phyloP scores from a whole-genome alignment of 64 coral and sea anemone genomes.

The Catalaphyllia jardinei region DNA sequence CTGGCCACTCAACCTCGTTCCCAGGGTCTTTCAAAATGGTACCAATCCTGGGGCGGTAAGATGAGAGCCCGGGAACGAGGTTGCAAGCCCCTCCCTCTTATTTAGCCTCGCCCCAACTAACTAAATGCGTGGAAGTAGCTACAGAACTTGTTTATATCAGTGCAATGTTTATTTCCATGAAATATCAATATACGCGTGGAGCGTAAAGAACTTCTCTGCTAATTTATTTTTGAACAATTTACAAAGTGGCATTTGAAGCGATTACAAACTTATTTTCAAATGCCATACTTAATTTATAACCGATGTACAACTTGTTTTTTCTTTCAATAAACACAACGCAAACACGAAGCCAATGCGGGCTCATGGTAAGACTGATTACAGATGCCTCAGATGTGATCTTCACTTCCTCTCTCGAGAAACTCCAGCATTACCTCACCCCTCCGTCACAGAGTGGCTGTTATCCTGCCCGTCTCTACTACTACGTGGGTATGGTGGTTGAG shows the following conservation, averaged over 20 bases:
- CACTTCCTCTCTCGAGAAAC: background rate
- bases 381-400: too few relatives aligned
- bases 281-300: background rate
- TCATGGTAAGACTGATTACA: background rate
- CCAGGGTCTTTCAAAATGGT: too few relatives aligned
- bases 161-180: too few relatives aligned
- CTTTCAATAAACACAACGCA: background rate
- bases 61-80: too few relatives aligned
- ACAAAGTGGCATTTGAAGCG: background rate
- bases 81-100: too few relatives aligned
- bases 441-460: background rate
- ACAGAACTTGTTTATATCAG: too few relatives aligned
- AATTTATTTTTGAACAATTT: background rate
- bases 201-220: background rate
- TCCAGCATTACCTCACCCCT: background rate
- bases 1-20: too few relatives aligned
- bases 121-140: too few relatives aligned
- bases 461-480: background rate
- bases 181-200: background rate
- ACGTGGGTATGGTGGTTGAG: conserved; percentile 54
- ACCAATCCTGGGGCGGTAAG: too few relatives aligned
- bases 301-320: background rate
- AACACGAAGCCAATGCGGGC: background rate
- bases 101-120: too few relatives aligned
- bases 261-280: background rate